phyloP scores from a whole-genome alignment of 2,797 vertebrate species.

The Pipistrellus pygmaeus region DNA sequence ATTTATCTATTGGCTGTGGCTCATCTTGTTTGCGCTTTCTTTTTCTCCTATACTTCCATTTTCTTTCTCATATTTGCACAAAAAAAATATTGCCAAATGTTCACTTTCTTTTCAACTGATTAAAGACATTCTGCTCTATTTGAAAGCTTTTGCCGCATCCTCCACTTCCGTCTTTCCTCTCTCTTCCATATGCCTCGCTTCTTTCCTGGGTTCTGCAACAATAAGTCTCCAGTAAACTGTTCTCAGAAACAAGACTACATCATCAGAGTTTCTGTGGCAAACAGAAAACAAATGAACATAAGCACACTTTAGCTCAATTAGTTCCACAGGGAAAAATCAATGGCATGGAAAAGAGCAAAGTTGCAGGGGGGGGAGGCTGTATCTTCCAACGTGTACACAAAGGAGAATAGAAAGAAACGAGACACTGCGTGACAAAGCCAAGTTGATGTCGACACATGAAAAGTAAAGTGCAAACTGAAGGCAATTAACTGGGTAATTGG shows the following conservation, averaged over 20 bases:
- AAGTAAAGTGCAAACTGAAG: constrained; percentile 40
- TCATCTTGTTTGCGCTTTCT: not conserved
- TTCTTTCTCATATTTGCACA: not conserved
- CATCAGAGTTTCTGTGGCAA: constrained; percentile 53
- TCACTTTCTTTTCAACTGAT: not conserved
- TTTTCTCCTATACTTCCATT: not conserved
- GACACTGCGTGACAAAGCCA: not conserved
- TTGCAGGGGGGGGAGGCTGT: not conserved
- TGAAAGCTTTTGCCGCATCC: rapidly evolving
- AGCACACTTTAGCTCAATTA: constrained; percentile 49
- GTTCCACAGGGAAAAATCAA: constrained; percentile 69
- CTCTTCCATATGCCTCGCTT: not conserved
- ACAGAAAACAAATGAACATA: constrained; percentile 68
- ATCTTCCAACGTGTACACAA: constrained; percentile 12
- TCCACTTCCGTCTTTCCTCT: not conserved
- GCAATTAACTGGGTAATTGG: constrained; percentile 53
- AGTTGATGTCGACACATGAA: constrained; percentile 27
- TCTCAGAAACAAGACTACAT: constrained; percentile 38
- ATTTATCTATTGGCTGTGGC: not conserved
- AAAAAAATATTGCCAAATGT: not conserved
- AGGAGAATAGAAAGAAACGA: not conserved
- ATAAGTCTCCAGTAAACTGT: constrained; percentile 16
- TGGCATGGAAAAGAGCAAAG: constrained; percentile 63
- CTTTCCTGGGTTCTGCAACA: constrained; percentile 1
- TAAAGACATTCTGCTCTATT: not conserved